phyloP scores from a whole-genome alignment of 1,140 invertebrate genomes.

The Chironomus striatipennis region DNA sequence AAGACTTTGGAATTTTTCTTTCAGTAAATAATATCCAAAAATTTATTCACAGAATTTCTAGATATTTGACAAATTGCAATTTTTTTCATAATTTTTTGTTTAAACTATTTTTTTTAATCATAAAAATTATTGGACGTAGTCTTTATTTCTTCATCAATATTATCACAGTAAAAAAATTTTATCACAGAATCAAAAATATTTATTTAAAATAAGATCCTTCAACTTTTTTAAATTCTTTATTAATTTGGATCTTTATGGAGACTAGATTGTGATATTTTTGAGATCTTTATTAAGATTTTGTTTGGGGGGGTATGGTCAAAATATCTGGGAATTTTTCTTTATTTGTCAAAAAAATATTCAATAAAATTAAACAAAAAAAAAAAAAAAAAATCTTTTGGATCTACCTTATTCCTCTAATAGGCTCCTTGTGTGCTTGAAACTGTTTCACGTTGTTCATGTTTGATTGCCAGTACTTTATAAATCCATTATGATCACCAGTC shows the following conservation, averaged over 20 bases:
- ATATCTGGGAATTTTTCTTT: constrained; percentile 22
- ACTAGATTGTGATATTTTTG: not conserved
- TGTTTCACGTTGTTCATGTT: constrained; percentile 99
- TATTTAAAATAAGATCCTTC: constrained; percentile 5
- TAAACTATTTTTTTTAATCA: constrained; percentile 19
- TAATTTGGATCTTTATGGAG: constrained; percentile 18
- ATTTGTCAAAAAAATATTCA: not conserved
- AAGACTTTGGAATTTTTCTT: not conserved
- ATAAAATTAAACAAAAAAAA: too few species aligned
- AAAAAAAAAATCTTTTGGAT: constrained; percentile 38
- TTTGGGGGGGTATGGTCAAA: not conserved
- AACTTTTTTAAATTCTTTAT: not conserved
- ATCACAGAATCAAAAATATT: not conserved
- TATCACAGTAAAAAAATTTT: constrained; percentile 15
- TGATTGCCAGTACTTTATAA: constrained; percentile 99
- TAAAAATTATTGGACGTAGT: not conserved
- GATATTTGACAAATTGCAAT: constrained; percentile 26
- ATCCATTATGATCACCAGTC: constrained; percentile 96
- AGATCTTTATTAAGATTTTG: not conserved
- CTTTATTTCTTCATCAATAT: not conserved
- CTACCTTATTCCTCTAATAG: constrained; percentile 95
- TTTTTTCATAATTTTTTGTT: constrained; percentile 20
- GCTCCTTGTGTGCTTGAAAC: constrained; percentile 99
- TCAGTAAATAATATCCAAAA: constrained; percentile 11
- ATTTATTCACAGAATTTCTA: constrained; percentile 27